Percentiles rank a stretch among this genome's conserved stretches.
phyloP scores from a whole-genome alignment of 2,113 vertebrate genomes.

The Austrofundulus limnaeus region DNA sequence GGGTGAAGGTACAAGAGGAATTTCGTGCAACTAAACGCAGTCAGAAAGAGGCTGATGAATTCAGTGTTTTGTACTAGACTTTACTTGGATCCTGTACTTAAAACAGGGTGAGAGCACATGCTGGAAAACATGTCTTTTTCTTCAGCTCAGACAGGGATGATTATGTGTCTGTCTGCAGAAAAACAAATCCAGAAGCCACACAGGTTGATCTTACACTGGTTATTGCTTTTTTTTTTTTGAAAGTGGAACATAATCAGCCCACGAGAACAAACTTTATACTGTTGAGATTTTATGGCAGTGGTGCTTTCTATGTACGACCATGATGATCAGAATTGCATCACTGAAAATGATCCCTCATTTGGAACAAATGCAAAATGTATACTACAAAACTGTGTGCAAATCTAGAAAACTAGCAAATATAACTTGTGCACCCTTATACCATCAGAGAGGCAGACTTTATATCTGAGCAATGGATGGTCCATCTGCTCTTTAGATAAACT shows the following conservation, averaged over 20 bases:
- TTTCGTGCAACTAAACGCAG: constrained; percentile 42
- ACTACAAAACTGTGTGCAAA: no score
- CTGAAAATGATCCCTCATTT: neutral
- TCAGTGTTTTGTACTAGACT: neutral
- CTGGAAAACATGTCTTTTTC: constrained; percentile 1
- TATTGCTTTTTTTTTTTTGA: constrained; percentile 21
- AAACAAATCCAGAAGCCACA: neutral
- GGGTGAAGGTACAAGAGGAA: constrained; percentile 65
- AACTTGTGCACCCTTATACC: no score
- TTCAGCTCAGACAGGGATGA: neutral
- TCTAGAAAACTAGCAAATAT: no score
- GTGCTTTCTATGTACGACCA: neutral
- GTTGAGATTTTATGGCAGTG: neutral
- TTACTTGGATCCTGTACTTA: constrained; percentile 1
- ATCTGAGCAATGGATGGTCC: no score
- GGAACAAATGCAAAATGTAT: no score
- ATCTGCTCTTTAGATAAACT: no score
- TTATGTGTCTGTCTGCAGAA: neutral
- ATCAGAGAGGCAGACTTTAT: neutral
- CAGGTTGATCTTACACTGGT: neutral
- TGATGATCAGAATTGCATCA: neutral
- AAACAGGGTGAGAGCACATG: neutral
- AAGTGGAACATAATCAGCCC: neutral
- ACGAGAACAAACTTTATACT: neutral
- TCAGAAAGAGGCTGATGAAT: constrained; percentile 16